These are phyloP conservation scores for Tetraodon nigroviridis DNA, from an alignment of 2,113 vertebrate species.

Conservation along the genomic window DNA sequence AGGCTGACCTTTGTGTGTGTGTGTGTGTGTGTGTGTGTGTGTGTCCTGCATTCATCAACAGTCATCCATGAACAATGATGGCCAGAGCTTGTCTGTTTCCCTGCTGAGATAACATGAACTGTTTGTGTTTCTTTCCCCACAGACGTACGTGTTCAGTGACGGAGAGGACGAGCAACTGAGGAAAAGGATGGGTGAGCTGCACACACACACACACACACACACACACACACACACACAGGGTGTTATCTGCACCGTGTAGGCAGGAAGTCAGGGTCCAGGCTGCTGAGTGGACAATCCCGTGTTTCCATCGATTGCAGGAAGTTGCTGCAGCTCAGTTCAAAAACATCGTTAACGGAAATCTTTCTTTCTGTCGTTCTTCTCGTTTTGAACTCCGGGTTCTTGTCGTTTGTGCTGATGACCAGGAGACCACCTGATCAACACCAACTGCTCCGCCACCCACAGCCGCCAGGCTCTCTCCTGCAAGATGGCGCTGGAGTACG, in stretches of 20 bases:
- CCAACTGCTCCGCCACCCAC: slow-evolving; percentile 88
- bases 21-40: too few species aligned
- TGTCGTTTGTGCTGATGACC: not conserved
- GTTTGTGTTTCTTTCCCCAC: slow-evolving; percentile 51
- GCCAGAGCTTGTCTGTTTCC: slow-evolving; percentile 9
- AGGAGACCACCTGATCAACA: slow-evolving; percentile 84
- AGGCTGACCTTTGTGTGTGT: slow-evolving; percentile 19
- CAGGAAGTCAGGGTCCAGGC: slow-evolving; percentile 48
- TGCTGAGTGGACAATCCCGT: slow-evolving; percentile 51
- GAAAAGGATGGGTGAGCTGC: slow-evolving; percentile 81
- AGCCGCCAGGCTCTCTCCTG: slow-evolving; percentile 91
- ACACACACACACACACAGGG: slow-evolving; percentile 10
- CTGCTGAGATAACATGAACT: slow-evolving; percentile 32
- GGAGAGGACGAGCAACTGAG: slow-evolving; percentile 82
- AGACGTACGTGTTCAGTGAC: slow-evolving; percentile 93
- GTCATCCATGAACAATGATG: not conserved
- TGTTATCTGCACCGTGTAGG: slow-evolving; percentile 34
- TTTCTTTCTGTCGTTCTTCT: slow-evolving; percentile 30
- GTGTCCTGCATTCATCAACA: too few species aligned
- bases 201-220: slow-evolving; percentile 19
- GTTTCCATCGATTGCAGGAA: slow-evolving; percentile 54
- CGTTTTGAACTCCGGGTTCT: not conserved
- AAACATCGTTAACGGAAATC: slow-evolving; percentile 29
- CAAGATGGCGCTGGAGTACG: slow-evolving; percentile 91
- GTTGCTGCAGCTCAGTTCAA: slow-evolving; percentile 18